Evolutionary conservation across 2,113 vertebrate genomes (phyloP), one percentile per base, ranked within the genome.

Genomic region (Hemibagrus wyckioides): DNA sequence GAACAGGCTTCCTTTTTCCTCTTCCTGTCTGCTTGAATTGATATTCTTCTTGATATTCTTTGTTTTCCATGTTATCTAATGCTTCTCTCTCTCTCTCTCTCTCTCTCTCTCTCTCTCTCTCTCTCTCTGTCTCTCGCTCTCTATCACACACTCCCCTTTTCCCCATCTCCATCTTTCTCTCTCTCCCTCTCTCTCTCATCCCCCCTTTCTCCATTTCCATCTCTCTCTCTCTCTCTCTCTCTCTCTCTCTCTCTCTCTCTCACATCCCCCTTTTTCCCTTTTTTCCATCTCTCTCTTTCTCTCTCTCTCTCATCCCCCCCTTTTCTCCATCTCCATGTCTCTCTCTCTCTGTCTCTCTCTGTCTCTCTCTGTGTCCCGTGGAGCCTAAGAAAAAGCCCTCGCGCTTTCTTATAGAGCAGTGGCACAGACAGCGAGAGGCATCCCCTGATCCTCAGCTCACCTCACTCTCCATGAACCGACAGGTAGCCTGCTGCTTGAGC

Each of bases 351-450:
- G 33, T 39, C 52, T 69, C 57, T 17, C 19, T 67, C 25, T n/a
- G 15, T 39, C 61, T 30, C 23, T 50, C 28, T 88, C 23, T 85
- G 14, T 44, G 36, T 90, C 89, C 92, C 90, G 92, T 95, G 89
- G 95, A 97, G 96, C 93, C 94, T 48, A 95, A 96, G 93, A 94
- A 95, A 92, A 97, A 96, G 85, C 94, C 96, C 36, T 96, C 96
- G 21, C 94, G 94, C 88, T 97, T 97, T 91, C 95, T 97, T 93
- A 95, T 96, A 86, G 96, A 97, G 83, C 96, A 97, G 89, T 98
- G 97, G 98, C 95, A 96, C 89, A 95, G 95, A 88, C 95, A 96
- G 88, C 90, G 92, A 91, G 94, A 95, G 84, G 91, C 94, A 86
- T 95, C 95, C 88, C 94, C 96, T 8, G 93, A 92, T 80, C 94